These are phyloP conservation scores for Odontamblyopus lacepedii DNA, from an alignment of 2,797 vertebrate species.

Conservation along the genomic window DNA sequence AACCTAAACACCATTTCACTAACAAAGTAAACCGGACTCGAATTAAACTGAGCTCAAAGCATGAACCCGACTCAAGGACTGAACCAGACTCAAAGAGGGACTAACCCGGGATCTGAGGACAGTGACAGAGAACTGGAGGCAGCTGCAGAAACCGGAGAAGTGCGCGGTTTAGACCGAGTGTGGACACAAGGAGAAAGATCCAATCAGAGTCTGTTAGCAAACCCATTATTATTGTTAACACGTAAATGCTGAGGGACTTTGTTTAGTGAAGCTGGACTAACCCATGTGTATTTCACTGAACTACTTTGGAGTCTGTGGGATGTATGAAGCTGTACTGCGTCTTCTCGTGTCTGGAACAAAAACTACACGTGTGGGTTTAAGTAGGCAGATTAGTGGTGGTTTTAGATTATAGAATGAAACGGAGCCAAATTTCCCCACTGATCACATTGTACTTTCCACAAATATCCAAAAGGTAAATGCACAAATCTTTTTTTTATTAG, in stretches of 20 bases:
- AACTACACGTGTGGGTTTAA: no score
- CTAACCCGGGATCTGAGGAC: neutral
- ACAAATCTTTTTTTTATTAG: no score
- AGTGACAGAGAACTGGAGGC: neutral
- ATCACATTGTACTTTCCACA: no score
- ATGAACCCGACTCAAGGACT: neutral
- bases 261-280: neutral
- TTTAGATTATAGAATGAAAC: no score
- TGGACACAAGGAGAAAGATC: conserved; percentile 6
- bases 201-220: conserved; percentile 8
- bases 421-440: no score
- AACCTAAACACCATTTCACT: neutral
- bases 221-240: conserved; percentile 2
- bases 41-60: neutral
- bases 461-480: no score
- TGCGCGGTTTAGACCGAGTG: neutral
- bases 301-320: neutral
- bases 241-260: neutral
- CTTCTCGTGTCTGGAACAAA: neutral
- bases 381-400: no score
- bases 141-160: conserved; percentile 12
- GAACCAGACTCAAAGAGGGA: neutral
- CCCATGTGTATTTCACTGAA: neutral
- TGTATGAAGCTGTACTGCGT: neutral
- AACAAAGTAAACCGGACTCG: neutral